A percentile compares a stretch with the other conserved stretches of the same genome.
Conservation (phyloP, 2,797 vertebrate genomes). For the Rhyacichthys aspro region DNA sequence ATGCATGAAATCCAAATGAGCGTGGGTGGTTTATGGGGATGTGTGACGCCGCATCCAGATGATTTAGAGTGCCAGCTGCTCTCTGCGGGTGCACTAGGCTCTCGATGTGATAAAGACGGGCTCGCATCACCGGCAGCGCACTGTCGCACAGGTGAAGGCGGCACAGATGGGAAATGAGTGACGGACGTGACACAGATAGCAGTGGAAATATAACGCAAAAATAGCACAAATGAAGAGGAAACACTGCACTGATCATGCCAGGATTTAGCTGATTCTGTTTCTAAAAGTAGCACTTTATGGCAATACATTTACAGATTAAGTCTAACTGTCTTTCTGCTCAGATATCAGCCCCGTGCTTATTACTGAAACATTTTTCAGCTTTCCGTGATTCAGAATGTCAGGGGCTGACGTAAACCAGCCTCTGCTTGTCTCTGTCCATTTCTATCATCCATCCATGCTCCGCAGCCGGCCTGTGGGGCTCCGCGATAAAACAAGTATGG, state of each 20-base stretch:
- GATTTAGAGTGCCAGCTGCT: conserved; percentile 10
- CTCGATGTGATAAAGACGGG: conserved; percentile 6
- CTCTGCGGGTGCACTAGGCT: not conserved
- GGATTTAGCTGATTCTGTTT: no score
- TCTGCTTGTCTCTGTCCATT: conserved; percentile 19
- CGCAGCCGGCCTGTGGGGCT: conserved; percentile 33
- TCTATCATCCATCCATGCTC: conserved; percentile 33
- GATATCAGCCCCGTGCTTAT: not conserved
- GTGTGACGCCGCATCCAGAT: conserved; percentile 2
- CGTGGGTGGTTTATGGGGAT: conserved; percentile 9
- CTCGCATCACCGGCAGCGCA: conserved; percentile 11
- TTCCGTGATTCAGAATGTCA: conserved; percentile 9
- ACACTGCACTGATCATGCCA: not conserved
- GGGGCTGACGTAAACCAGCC: not conserved
- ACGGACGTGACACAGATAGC: conserved; percentile 14
- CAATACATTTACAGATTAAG: no score
- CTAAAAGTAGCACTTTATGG: no score
- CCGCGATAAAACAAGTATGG: conserved; percentile 50
- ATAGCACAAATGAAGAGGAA: conserved; percentile 10
- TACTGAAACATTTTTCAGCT: not conserved
- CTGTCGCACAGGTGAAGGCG: conserved; percentile 12
- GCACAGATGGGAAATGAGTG: conserved; percentile 13
- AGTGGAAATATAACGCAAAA: conserved; percentile 13
- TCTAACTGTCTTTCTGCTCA: not conserved
- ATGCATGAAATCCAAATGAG: conserved; percentile 6